Evolutionary conservation across 2,797 vertebrate genomes (phyloP).

Genomic region (Peromyscus nudipes): DNA sequence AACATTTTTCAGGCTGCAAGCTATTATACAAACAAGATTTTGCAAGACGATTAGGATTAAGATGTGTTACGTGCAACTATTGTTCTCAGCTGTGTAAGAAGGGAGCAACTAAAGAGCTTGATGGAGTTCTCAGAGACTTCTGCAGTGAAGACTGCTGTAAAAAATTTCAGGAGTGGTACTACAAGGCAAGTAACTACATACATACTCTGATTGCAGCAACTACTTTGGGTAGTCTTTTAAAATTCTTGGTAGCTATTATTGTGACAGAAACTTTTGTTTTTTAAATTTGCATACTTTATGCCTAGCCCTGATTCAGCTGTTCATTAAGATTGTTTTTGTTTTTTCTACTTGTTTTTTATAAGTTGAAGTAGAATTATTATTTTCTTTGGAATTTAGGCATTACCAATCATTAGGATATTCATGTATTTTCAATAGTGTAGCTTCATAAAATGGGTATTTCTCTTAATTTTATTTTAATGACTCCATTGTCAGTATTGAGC

Average conservation of each 20-base stretch:
- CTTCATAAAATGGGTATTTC: constrained; percentile 70
- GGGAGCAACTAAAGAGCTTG: constrained; percentile 94
- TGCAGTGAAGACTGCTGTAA: constrained; percentile 96
- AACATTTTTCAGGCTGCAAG: constrained; percentile 94
- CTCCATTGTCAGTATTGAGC: constrained; percentile 74
- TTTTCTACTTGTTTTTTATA: constrained; percentile 74
- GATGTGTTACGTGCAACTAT: constrained; percentile 99
- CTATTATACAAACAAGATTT: constrained; percentile 99
- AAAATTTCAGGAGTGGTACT: constrained; percentile 99
- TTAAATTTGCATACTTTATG: constrained; percentile 70
- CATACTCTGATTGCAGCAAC: constrained; percentile 79
- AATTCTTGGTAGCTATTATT: constrained; percentile 19
- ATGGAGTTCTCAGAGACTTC: constrained; percentile 96
- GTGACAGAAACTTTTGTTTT: background rate
- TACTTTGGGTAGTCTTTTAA: constrained; percentile 56
- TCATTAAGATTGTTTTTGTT: constrained; percentile 74
- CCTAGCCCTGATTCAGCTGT: constrained; percentile 75
- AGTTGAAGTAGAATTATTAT: constrained; percentile 62
- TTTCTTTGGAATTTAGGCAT: constrained; percentile 63
- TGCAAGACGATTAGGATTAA: constrained; percentile 95
- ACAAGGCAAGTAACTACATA: constrained; percentile 92
- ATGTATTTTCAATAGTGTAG: background rate
- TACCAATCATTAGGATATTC: constrained; percentile 49
- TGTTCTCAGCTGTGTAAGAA: constrained; percentile 98
- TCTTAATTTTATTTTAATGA: constrained; percentile 65